Conservation (phyloP, 2,888 invertebrate species). For the Drosophila siamana region DNA sequence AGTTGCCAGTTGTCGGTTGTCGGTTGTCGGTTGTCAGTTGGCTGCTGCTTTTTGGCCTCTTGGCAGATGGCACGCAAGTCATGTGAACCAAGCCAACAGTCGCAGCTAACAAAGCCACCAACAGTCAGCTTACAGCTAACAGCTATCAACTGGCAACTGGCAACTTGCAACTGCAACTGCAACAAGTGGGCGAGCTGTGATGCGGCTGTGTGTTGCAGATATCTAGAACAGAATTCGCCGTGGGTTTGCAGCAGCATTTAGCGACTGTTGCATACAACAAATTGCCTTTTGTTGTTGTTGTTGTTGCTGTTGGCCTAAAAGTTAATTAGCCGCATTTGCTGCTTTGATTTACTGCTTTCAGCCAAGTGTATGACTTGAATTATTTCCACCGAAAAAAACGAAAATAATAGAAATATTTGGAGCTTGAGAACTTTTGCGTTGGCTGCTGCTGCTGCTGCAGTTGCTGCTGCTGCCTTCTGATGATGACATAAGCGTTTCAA, state of each 20-base stretch:
- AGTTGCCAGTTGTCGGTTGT: conserved; percentile 11
- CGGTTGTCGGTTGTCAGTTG: conserved; percentile 21
- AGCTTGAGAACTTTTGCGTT: conserved; percentile 63
- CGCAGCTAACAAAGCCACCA: conserved; percentile 52
- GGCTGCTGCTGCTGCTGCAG: conserved; percentile 17
- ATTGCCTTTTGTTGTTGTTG: conserved; percentile 69
- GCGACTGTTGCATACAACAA: conserved; percentile 62
- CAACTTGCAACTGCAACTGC: conserved; percentile 29
- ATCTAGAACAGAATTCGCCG: conserved; percentile 79
- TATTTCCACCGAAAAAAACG: conserved; percentile 38
- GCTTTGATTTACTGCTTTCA: conserved; percentile 74
- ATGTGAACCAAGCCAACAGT: conserved; percentile 62
- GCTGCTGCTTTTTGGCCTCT: conserved; percentile 40
- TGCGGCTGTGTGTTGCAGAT: conserved; percentile 41
- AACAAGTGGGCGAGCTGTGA: conserved; percentile 65
- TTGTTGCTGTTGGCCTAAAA: conserved; percentile 64
- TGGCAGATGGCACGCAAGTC: conserved; percentile 77
- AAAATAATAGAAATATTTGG: conserved; percentile 48
- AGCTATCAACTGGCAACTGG: conserved; percentile 30
- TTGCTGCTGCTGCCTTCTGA: neutral
- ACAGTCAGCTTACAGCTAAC: conserved; percentile 35
- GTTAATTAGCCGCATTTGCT: conserved; percentile 78
- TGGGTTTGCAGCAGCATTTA: conserved; percentile 63
- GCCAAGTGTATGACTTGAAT: conserved; percentile 57
- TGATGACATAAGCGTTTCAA: conserved; percentile 57